These are phyloP conservation scores for Phrynocephalus forsythii DNA, from an alignment of 2,797 vertebrate species.

Conservation along the genomic window DNA sequence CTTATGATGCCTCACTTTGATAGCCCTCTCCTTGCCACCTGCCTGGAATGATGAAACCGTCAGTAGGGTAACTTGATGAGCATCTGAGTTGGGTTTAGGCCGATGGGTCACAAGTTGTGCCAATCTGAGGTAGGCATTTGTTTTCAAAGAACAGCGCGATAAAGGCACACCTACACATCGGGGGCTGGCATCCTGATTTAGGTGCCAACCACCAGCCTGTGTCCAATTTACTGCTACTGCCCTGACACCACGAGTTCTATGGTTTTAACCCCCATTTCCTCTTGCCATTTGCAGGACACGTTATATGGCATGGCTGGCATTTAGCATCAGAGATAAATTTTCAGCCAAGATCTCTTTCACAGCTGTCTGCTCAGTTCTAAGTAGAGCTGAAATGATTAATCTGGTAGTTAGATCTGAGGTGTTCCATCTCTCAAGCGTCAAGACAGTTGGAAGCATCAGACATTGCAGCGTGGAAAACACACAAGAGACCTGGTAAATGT, in stretches of 20 bases:
- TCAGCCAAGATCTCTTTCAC: constrained; percentile 52
- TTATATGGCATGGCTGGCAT: constrained; percentile 21
- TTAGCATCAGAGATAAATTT: constrained; percentile 53
- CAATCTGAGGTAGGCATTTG: background rate
- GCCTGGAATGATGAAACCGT: background rate
- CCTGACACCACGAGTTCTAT: background rate
- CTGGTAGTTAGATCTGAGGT: constrained; percentile 46
- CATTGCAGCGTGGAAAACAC: background rate
- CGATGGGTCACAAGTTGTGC: background rate
- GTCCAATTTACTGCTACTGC: constrained; percentile 35
- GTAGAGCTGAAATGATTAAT: constrained; percentile 60
- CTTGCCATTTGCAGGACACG: constrained; percentile 37
- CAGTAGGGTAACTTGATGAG: background rate
- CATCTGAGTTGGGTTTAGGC: background rate
- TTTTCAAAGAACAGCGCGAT: background rate
- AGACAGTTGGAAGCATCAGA: background rate
- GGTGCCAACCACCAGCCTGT: constrained; percentile 32
- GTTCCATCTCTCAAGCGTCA: constrained; percentile 11
- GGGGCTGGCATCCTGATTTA: background rate
- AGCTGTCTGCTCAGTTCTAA: constrained; percentile 54
- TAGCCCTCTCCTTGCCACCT: background rate
- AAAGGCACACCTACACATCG: constrained; percentile 13
- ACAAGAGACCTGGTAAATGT: constrained; percentile 14
- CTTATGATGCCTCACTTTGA: background rate
- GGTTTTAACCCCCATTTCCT: constrained; percentile 19